Evolutionary conservation across 1,140 invertebrate genomes (phyloP).

Genomic region (Drosophila nasuta): DNA sequence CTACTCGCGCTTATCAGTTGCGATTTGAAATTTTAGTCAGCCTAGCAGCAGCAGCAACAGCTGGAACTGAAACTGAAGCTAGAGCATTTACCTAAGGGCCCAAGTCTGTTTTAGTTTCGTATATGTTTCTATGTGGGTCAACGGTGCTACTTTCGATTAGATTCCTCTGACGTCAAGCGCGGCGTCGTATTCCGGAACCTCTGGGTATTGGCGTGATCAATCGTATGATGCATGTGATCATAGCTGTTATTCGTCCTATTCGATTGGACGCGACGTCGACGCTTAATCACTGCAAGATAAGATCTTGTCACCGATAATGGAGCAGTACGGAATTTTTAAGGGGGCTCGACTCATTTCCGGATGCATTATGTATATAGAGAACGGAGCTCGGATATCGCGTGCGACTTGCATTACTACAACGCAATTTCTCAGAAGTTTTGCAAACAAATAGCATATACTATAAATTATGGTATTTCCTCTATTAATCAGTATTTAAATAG

Average conservation of each 20-base stretch:
- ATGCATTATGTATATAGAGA: constrained; percentile 13
- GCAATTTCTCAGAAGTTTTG: constrained; percentile 12
- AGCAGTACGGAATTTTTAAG: constrained; percentile 42
- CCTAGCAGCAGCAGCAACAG: constrained; percentile 51
- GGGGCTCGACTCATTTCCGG: constrained; percentile 75
- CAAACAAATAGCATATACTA: not conserved
- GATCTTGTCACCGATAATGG: constrained; percentile 30
- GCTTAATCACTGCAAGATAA: constrained; percentile 29
- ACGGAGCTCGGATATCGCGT: constrained; percentile 11
- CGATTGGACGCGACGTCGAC: not conserved
- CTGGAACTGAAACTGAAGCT: too few relatives aligned
- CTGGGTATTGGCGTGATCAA: constrained; percentile 26
- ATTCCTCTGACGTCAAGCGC: constrained; percentile 62
- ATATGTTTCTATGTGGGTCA: constrained; percentile 70
- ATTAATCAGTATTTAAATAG: not conserved
- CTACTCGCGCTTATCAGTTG: constrained; percentile 52
- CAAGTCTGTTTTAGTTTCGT: constrained; percentile 1
- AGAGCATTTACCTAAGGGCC: constrained; percentile 34
- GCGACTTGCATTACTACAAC: not conserved
- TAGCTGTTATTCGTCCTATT: constrained; percentile 2
- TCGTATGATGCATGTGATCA: constrained; percentile 72
- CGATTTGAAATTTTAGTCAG: constrained; percentile 36
- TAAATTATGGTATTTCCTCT: not conserved
- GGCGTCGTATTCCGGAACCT: constrained; percentile 53
- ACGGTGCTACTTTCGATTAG: constrained; percentile 58